A percentile compares a stretch with the other conserved stretches of the same genome.
These are phyloP conservation scores for Nebria brevicollis DNA, from an alignment of 2,888 invertebrate genomes.

Conservation along the genomic window DNA sequence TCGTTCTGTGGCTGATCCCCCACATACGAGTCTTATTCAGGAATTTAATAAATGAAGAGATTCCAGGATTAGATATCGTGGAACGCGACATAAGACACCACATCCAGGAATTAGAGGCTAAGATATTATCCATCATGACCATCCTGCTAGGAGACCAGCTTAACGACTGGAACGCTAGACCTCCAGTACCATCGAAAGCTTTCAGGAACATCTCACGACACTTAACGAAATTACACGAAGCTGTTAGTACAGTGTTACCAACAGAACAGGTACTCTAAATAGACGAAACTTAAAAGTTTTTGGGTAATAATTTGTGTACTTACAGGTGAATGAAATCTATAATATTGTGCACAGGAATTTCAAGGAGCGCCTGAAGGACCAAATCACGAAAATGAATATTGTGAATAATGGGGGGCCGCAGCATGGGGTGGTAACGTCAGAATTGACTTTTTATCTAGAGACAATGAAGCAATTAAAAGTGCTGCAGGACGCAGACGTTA, in stretches of 20 bases:
- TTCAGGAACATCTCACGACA: slow-evolving; percentile 89
- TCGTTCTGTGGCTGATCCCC: slow-evolving; percentile 83
- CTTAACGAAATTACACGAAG: slow-evolving; percentile 90
- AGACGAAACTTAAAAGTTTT: too few relatives aligned
- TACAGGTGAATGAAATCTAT: slow-evolving; percentile 60
- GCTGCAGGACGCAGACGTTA: slow-evolving; percentile 77
- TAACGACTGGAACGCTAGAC: slow-evolving; percentile 90
- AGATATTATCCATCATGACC: slow-evolving; percentile 90
- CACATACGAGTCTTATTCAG: slow-evolving; percentile 77
- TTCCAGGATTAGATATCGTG: slow-evolving; percentile 73
- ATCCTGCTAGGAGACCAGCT: slow-evolving; percentile 85
- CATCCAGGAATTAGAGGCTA: slow-evolving; percentile 90
- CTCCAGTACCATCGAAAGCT: slow-evolving; percentile 92
- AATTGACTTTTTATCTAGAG: slow-evolving; percentile 90
- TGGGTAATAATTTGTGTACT: slow-evolving; percentile 55
- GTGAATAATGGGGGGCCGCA: slow-evolving; percentile 96
- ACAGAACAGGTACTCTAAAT: slow-evolving; percentile 71
- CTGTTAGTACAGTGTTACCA: slow-evolving; percentile 86
- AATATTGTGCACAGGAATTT: slow-evolving; percentile 84
- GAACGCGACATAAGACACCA: slow-evolving; percentile 87
- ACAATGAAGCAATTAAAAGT: slow-evolving; percentile 84
- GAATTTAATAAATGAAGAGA: slow-evolving; percentile 66
- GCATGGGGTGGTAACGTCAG: slow-evolving; percentile 93
- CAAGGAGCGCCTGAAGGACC: slow-evolving; percentile 85
- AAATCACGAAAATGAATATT: slow-evolving; percentile 86